Conservation (phyloP, 2,888 invertebrate genomes). For the Agrotis ipsilon region DNA sequence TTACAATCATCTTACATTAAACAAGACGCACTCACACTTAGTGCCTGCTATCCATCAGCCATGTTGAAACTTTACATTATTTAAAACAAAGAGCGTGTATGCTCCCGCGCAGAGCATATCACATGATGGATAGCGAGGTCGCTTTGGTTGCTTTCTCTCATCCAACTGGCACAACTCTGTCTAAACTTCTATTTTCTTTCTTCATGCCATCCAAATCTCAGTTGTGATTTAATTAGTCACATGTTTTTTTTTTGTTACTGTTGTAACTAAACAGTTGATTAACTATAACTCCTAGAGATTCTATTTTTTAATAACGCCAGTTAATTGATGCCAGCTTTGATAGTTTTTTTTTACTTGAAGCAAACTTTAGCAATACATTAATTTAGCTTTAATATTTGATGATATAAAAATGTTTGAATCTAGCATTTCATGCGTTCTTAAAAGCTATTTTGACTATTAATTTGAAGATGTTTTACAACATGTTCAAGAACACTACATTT, state of each 20-base stretch:
- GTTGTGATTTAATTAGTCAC: constrained; percentile 81
- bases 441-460: background rate
- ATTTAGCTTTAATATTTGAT: constrained; percentile 24
- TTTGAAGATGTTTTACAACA: constrained; percentile 19
- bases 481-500: constrained; percentile 19
- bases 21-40: constrained; percentile 77
- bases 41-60: constrained; percentile 76
- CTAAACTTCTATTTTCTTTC: constrained; percentile 81
- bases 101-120: constrained; percentile 24
- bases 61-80: constrained; percentile 29
- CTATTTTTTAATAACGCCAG: constrained; percentile 62
- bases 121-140: constrained; percentile 75
- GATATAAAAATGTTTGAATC: constrained; percentile 5
- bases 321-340: constrained; percentile 42
- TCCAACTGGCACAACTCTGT: constrained; percentile 81
- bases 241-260: constrained; percentile 81
- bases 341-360: constrained; percentile 21
- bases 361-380: constrained; percentile 20
- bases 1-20: constrained; percentile 67
- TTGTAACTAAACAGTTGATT: constrained; percentile 89
- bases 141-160: constrained; percentile 80
- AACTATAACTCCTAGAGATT: constrained; percentile 81
- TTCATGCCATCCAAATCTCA: constrained; percentile 81
- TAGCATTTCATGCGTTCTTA: constrained; percentile 18
- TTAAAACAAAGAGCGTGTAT: constrained; percentile 37